These are phyloP conservation scores for Caretta caretta DNA, from an alignment of 2,113 vertebrate genomes.

Conservation along the genomic window DNA sequence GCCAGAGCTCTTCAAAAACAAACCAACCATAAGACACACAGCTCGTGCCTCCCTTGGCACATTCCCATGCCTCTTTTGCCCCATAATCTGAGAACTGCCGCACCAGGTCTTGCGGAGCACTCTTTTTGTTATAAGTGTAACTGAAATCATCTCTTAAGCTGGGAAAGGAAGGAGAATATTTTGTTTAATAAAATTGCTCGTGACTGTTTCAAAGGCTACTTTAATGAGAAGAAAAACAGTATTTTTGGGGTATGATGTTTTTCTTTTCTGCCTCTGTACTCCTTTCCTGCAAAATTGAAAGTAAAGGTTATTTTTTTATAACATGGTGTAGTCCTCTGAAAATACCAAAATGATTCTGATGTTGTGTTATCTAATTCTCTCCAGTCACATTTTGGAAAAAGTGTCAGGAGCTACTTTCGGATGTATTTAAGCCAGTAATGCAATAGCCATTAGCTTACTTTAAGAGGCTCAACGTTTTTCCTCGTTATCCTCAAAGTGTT, in stretches of 20 bases:
- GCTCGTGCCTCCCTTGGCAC: no score
- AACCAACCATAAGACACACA: no score
- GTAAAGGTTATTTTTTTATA: neutral
- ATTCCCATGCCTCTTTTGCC: no score
- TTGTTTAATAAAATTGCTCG: neutral
- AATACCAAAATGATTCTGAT: neutral
- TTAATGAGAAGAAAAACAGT: neutral
- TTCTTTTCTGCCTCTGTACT: neutral
- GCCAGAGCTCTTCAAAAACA: no score
- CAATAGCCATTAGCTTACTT: neutral
- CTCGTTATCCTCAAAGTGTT: conserved; percentile 9
- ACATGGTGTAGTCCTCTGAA: neutral
- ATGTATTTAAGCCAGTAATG: neutral
- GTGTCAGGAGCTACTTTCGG: neutral
- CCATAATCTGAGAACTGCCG: no score
- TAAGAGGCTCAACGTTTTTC: neutral
- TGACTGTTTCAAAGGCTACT: neutral
- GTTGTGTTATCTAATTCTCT: neutral
- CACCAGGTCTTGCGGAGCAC: no score
- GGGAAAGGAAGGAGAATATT: neutral
- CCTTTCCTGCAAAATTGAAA: neutral
- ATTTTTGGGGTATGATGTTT: neutral
- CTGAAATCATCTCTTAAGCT: neutral
- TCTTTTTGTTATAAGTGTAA: neutral
- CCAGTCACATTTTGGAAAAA: neutral